phyloP scores from a whole-genome alignment of 2,888 invertebrate genomes.

The Homarus gammarus region DNA sequence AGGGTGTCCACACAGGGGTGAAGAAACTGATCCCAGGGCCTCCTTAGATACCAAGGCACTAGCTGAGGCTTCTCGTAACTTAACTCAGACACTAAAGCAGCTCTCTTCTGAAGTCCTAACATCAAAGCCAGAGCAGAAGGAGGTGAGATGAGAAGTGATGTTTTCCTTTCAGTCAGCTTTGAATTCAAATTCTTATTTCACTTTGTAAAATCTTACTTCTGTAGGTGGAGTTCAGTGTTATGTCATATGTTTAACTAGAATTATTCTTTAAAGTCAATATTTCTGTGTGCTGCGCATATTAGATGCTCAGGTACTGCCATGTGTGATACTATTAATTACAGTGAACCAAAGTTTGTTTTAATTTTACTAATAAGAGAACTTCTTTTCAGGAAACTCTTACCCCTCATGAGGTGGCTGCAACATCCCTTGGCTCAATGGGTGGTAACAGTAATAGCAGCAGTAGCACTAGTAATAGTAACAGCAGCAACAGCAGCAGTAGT shows the following conservation, averaged over 20 bases:
- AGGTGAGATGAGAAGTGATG: constrained; percentile 34
- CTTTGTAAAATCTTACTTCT: no score
- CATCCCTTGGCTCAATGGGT: constrained; percentile 44
- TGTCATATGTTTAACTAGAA: no score
- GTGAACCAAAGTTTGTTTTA: background rate
- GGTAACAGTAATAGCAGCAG: constrained; percentile 24
- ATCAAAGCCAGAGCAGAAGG: constrained; percentile 77
- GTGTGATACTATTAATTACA: no score
- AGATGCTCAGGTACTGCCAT: no score
- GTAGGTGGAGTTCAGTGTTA: no score
- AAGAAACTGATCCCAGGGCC: constrained; percentile 68
- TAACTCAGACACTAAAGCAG: constrained; percentile 93
- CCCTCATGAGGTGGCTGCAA: constrained; percentile 47
- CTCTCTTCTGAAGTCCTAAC: constrained; percentile 93
- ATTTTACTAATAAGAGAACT: background rate
- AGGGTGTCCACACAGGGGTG: constrained; percentile 77
- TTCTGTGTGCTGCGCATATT: no score
- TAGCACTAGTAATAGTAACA: background rate
- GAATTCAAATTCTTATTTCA: no score
- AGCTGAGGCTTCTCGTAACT: constrained; percentile 93
- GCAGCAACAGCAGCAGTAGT: constrained; percentile 1
- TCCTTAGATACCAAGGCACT: constrained; percentile 86
- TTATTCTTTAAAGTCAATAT: no score
- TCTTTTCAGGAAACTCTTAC: constrained; percentile 50
- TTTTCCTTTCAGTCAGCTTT: no score